Percentiles rank a stretch among this genome's conserved stretches.
phyloP scores from a whole-genome alignment of 2,888 invertebrate genomes.

The Eudemis profundana region DNA sequence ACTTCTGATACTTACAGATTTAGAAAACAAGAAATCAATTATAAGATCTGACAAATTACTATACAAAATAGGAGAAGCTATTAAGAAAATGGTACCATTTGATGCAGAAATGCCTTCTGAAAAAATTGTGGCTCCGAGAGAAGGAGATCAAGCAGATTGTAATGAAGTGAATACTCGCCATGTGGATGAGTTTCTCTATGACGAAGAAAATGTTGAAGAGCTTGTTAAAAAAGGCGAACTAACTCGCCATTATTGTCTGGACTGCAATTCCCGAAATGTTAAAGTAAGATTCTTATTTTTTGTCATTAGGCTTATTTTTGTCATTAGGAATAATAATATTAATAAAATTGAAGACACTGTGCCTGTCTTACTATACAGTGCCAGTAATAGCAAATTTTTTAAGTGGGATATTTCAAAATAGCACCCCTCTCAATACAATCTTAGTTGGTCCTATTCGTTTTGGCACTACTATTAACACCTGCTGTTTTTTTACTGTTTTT shows the following conservation, averaged over 20 bases:
- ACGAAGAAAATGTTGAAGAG: slow-evolving; percentile 85
- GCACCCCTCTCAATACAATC: too few relatives aligned
- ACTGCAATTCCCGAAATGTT: slow-evolving; percentile 72
- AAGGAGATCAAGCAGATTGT: slow-evolving; percentile 83
- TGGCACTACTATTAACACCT: too few relatives aligned
- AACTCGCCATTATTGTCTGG: slow-evolving; percentile 68
- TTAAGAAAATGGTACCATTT: slow-evolving; percentile 72
- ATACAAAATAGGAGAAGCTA: slow-evolving; percentile 65
- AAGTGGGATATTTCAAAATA: too few relatives aligned
- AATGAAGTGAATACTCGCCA: slow-evolving; percentile 83
- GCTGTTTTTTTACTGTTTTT: not conserved
- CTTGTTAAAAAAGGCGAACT: slow-evolving; percentile 68
- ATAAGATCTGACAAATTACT: slow-evolving; percentile 62
- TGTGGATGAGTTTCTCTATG: slow-evolving; percentile 89
- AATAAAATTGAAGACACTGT: too few relatives aligned
- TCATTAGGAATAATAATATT: too few relatives aligned
- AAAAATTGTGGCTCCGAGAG: slow-evolving; percentile 69
- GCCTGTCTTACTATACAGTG: too few relatives aligned
- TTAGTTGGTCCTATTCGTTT: too few relatives aligned
- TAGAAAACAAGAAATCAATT: slow-evolving; percentile 62
- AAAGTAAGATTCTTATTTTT: slow-evolving; percentile 57
- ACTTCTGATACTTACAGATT: slow-evolving; percentile 59
- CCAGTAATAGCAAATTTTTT: too few relatives aligned
- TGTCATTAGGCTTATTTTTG: too few relatives aligned
- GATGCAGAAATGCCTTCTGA: slow-evolving; percentile 74